These are phyloP conservation scores for Lophius piscatorius DNA, from an alignment of 2,113 vertebrate species.

Conservation along the genomic window DNA sequence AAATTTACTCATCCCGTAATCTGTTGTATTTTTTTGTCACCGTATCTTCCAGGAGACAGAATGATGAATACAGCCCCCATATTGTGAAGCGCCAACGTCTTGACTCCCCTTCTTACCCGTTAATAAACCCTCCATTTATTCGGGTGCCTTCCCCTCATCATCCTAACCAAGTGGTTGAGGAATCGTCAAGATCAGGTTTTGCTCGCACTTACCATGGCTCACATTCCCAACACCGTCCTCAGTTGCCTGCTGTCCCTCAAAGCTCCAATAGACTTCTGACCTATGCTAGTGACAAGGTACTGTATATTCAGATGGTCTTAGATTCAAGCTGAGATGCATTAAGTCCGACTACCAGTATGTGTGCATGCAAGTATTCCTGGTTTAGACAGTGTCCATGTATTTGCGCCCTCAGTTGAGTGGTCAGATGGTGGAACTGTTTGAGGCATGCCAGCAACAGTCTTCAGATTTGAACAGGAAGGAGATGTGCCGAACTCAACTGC, in stretches of 20 bases:
- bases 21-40: neutral
- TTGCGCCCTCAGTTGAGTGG: slow-evolving; percentile 85
- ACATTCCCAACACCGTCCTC: slow-evolving; percentile 2
- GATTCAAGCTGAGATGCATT: neutral
- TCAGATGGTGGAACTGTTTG: slow-evolving; percentile 90
- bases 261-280: slow-evolving; percentile 68
- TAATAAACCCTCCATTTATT: slow-evolving; percentile 23
- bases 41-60: slow-evolving; percentile 82
- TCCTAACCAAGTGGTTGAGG: slow-evolving; percentile 15
- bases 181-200: slow-evolving; percentile 34
- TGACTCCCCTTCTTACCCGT: slow-evolving; percentile 64
- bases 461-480: slow-evolving; percentile 92
- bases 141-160: neutral
- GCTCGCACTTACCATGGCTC: slow-evolving; percentile 34
- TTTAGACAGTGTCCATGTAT: slow-evolving; percentile 11
- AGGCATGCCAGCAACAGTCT: slow-evolving; percentile 86
- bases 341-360: neutral
- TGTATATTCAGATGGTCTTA: neutral
- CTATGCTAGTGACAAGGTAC: slow-evolving; percentile 86
- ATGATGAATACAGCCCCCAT: slow-evolving; percentile 66
- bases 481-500: slow-evolving; percentile 83
- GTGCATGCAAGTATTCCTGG: neutral
- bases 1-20: neutral
- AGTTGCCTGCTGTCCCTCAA: slow-evolving; percentile 60
- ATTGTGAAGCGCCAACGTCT: slow-evolving; percentile 85